phyloP scores from a whole-genome alignment of 2,797 vertebrate species.

The Coregonus ussuriensis region DNA sequence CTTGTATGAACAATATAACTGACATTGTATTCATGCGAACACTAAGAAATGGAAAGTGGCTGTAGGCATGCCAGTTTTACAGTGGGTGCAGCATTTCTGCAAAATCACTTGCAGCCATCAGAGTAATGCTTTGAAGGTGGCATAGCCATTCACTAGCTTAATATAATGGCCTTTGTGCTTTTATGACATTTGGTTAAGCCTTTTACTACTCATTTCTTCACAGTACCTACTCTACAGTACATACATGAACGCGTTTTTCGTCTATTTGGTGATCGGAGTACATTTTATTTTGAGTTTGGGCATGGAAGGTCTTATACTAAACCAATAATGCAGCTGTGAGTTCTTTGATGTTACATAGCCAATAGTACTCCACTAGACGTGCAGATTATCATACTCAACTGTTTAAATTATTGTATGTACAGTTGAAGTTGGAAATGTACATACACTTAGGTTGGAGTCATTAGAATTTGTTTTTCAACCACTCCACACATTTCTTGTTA shows the following conservation, averaged over 20 bases:
- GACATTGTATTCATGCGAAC: not conserved
- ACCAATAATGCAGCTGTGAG: no score
- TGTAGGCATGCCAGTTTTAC: not conserved
- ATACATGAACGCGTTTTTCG: slow-evolving; percentile 33
- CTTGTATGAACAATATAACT: not conserved
- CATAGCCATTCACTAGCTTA: slow-evolving; percentile 15
- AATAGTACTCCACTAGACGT: not conserved
- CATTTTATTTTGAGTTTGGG: not conserved
- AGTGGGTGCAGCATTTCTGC: not conserved
- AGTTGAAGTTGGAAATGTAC: no score
- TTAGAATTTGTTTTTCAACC: no score
- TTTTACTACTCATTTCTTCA: not conserved
- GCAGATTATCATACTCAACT: not conserved
- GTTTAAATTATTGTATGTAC: no score
- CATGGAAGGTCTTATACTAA: not conserved
- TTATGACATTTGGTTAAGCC: slow-evolving; percentile 33
- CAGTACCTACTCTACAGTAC: not conserved
- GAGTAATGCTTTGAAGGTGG: slow-evolving; percentile 46
- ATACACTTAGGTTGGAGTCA: no score
- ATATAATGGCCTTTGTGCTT: slow-evolving; percentile 37
- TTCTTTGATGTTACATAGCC: not conserved
- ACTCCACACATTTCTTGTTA: no score
- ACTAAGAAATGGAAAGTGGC: slow-evolving; percentile 1
- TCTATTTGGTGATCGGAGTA: slow-evolving; percentile 2
- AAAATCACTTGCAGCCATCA: slow-evolving; percentile 24